A percentile compares a stretch with the other conserved stretches of the same genome.
Evolutionary conservation across 2,113 vertebrate species (phyloP).

Genomic region (Campylomormyrus numenius): DNA sequence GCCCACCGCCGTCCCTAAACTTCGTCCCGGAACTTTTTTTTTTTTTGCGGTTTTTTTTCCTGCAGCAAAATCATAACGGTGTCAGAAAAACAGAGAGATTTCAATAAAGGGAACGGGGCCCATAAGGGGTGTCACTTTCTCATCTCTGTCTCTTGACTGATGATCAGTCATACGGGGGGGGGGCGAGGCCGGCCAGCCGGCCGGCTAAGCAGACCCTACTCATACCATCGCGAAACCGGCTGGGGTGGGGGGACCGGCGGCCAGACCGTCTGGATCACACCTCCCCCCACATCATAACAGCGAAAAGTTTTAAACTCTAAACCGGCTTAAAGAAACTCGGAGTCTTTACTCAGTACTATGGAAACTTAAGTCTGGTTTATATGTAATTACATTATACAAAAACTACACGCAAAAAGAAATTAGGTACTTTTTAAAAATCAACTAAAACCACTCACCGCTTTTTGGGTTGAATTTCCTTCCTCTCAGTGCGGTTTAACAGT

Average conservation of each 20-base stretch:
- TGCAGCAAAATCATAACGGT: not conserved
- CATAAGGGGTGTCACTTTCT: not conserved
- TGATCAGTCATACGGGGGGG: not conserved
- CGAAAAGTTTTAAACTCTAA: not conserved
- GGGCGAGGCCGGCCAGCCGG: not conserved
- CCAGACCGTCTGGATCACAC: not conserved
- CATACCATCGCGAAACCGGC: not conserved
- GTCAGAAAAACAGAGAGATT: not conserved
- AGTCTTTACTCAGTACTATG: not conserved
- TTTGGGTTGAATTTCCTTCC: not conserved
- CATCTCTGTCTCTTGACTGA: not conserved
- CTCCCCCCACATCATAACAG: not conserved
- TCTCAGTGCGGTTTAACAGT: not conserved
- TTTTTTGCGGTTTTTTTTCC: not conserved
- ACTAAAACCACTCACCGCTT: not conserved
- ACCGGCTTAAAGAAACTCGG: not conserved
- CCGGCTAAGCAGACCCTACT: not conserved
- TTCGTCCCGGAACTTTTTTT: not conserved
- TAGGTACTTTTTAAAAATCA: not conserved
- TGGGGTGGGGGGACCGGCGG: not conserved
- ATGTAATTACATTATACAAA: not conserved
- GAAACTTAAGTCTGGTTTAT: not conserved
- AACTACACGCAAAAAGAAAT: not conserved
- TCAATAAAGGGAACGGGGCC: not conserved
- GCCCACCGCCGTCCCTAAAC: not conserved